These are phyloP conservation scores for Xanthostigma xanthostigma DNA, from an alignment of 2,888 invertebrate genomes.

Conservation along the genomic window DNA sequence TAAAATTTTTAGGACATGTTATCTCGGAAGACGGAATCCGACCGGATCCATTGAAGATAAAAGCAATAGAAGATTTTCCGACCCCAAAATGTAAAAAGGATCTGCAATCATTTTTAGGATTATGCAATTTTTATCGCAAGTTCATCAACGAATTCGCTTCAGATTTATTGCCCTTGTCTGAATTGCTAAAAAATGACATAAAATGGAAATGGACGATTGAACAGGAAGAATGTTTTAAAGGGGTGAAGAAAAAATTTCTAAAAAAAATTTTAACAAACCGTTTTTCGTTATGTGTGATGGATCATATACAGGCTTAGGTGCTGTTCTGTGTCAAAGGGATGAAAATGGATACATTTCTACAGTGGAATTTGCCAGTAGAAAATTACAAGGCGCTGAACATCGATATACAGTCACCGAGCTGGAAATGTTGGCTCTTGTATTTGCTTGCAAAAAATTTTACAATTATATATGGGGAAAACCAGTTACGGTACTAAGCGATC, in stretches of 20 bases:
- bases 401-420: too few relatives aligned
- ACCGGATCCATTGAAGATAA: not conserved
- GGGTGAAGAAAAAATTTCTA: not conserved
- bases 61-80: slow-evolving; percentile 1
- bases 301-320: too few relatives aligned
- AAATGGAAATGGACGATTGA: not conserved
- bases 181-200: not conserved
- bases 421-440: too few relatives aligned
- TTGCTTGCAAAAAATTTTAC: too few relatives aligned
- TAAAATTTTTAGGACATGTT: slow-evolving; percentile 2
- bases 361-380: too few relatives aligned
- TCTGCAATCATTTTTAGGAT: slow-evolving; percentile 8
- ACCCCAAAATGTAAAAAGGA: slow-evolving; percentile 4
- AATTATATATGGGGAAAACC: too few relatives aligned
- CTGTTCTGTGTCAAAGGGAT: too few relatives aligned
- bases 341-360: too few relatives aligned
- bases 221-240: not conserved
- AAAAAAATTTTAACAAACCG: not conserved
- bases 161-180: not conserved
- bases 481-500: too few relatives aligned
- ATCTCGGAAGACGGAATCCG: not conserved
- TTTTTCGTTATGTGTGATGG: too few relatives aligned
- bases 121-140: slow-evolving; percentile 8
- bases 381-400: too few relatives aligned
- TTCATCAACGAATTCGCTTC: not conserved